phyloP scores from a whole-genome alignment of 2,797 vertebrate species.

The Schizopygopsis malacanthus region DNA sequence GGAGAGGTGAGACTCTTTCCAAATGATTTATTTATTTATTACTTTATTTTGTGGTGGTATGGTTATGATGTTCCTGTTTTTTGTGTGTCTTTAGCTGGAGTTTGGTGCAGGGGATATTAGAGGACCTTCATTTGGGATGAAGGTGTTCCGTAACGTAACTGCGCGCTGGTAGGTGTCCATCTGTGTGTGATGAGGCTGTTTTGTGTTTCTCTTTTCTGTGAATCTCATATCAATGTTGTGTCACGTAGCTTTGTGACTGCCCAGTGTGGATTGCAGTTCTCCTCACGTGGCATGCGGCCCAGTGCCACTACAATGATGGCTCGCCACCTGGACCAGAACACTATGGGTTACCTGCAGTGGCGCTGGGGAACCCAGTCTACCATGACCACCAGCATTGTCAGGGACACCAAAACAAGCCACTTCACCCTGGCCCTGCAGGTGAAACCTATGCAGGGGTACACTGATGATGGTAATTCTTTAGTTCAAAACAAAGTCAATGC shows the following conservation, averaged over 20 bases:
- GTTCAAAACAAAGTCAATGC: background rate
- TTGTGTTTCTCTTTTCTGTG: background rate
- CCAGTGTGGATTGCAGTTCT: constrained; percentile 93
- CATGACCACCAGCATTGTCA: constrained; percentile 95
- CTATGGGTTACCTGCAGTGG: constrained; percentile 97
- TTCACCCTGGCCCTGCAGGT: constrained; percentile 94
- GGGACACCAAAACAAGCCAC: constrained; percentile 95
- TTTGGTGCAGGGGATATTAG: constrained; percentile 94
- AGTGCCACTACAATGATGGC: constrained; percentile 91
- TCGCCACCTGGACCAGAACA: constrained; percentile 95
- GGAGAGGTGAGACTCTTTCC: constrained; percentile 83
- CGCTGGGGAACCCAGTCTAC: constrained; percentile 94
- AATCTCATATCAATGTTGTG: constrained; percentile 6
- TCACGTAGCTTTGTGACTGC: constrained; percentile 89
- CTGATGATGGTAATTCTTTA: background rate
- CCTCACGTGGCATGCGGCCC: constrained; percentile 86
- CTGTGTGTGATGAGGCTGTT: background rate
- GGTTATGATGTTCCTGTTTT: background rate
- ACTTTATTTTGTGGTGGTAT: background rate
- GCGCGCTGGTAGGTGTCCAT: constrained; percentile 82
- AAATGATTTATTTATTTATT: background rate
- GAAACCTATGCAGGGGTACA: background rate
- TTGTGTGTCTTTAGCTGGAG: constrained; percentile 83
- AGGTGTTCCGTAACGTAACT: constrained; percentile 93
- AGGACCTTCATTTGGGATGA: constrained; percentile 93